Conservation (phyloP, 2,888 invertebrate genomes). For the Agrotis clavis region DNA sequence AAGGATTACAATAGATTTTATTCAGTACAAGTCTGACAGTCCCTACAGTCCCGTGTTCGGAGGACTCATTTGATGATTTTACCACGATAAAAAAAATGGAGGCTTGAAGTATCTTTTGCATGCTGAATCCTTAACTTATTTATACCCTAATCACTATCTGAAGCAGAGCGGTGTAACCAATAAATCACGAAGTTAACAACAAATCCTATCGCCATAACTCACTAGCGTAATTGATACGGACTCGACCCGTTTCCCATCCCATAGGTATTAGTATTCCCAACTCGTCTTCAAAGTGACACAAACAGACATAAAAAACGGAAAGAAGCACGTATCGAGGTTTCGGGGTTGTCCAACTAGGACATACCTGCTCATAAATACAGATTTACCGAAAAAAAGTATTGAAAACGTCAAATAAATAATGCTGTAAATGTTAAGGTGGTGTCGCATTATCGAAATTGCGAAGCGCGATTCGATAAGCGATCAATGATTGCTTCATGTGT, state of each 20-base stretch:
- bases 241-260: constrained; percentile 37
- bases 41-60: no score
- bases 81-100: no score
- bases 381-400: constrained; percentile 46
- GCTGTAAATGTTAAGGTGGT: constrained; percentile 35
- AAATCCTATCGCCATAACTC: constrained; percentile 53
- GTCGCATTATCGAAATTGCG: constrained; percentile 21
- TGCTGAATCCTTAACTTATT: constrained; percentile 8
- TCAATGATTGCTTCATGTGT: constrained; percentile 7
- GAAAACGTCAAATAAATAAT: constrained; percentile 58
- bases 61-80: no score
- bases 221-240: constrained; percentile 46
- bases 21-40: no score
- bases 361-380: constrained; percentile 42
- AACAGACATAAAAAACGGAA: constrained; percentile 56
- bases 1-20: no score
- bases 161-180: constrained; percentile 23
- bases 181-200: constrained; percentile 54
- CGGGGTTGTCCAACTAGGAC: constrained; percentile 68
- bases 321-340: constrained; percentile 69
- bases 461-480: not conserved
- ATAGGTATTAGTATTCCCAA: constrained; percentile 63
- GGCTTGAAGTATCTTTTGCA: not conserved
- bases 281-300: constrained; percentile 46
- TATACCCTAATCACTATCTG: constrained; percentile 32